Evolutionary conservation across 2,888 invertebrate species (phyloP), one percentile per base, ranked within the genome.

Genomic region (Tortrix viridana): DNA sequence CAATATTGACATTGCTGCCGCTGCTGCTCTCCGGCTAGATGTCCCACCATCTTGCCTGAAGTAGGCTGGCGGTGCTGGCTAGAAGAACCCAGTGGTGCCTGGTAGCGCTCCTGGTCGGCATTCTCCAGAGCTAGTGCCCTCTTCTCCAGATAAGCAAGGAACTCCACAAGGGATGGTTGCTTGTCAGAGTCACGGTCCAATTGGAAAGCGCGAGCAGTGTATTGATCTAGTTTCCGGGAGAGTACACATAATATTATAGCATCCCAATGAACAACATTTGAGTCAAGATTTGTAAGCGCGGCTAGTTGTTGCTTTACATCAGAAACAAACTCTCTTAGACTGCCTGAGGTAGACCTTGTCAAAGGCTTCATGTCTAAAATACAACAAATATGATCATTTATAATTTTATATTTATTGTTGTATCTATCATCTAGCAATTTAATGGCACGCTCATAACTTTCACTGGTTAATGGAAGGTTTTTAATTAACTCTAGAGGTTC

Each of bases 401-500:
- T 18, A 19, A 66, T 65, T 52, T 48, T 48, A 19, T 41, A 56
- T 41, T 59, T 38, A 32, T 69, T 63, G 16, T 63, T 23, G 32
- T 66, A 69, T 18, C 69, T 54, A 7, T 63, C 58, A 2, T 67
- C 49, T 3, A 69, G 37, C 6, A 69, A 18, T 5, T 55, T n/a
- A 1, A 65, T 5, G 0, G 63, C 66, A 14, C 60, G 38, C 3
- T 37, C 12, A 20, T 69, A 69, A 19, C 66, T 67, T 1, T 63
- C 60, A n/a, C n/a, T n/a, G n/a, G 19, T 2, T 9, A 70, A 49
- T 18, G 67, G 68, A 48, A 66, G 65, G 3, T n/a, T n/a, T n/a
- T n/a, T n/a, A n/a, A 69, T 60, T 3, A 68, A 43, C 41, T 68
- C 65, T 6, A 58, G 54, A 14, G 66, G 63, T 19, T 69, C 65